Percentiles rank a stretch among this genome's conserved stretches.
Conservation (phyloP, 2,113 vertebrate species). For the Oxyruncus cristatus region DNA sequence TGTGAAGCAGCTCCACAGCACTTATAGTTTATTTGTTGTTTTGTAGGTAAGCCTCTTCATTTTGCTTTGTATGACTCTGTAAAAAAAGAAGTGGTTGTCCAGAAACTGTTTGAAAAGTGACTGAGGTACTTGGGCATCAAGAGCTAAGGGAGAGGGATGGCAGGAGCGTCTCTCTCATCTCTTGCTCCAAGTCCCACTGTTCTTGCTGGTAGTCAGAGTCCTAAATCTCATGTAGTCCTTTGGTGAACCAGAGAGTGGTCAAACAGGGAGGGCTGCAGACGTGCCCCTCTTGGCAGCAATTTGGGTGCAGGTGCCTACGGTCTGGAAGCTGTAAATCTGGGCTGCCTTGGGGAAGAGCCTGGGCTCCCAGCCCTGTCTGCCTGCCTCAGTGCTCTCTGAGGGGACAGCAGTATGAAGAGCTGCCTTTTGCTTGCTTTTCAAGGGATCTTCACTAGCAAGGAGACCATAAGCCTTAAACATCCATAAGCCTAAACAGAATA, state of each 20-base stretch:
- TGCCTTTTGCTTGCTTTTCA: not conserved
- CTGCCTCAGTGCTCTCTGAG: not conserved
- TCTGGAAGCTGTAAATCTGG: not conserved
- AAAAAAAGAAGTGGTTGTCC: not conserved
- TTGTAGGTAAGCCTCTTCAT: not conserved
- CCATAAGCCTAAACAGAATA: not conserved
- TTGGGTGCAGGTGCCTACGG: not conserved
- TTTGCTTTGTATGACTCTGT: not conserved
- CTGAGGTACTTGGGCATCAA: not conserved
- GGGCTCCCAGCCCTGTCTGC: not conserved
- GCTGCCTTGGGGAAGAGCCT: not conserved
- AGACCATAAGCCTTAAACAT: not conserved
- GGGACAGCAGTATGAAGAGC: not conserved
- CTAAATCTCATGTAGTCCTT: not conserved
- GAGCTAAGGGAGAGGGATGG: not conserved
- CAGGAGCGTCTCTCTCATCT: not conserved
- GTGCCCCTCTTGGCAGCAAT: not conserved
- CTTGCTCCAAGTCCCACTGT: not conserved
- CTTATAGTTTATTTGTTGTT: not conserved
- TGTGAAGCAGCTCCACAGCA: not conserved
- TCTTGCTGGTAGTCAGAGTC: not conserved
- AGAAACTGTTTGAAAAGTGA: not conserved
- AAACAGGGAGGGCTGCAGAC: not conserved
- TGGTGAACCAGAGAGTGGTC: rapidly evolving
- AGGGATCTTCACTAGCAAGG: not conserved